Conservation (phyloP, 2,797 vertebrate genomes). For the Sebastes wilsoni region DNA sequence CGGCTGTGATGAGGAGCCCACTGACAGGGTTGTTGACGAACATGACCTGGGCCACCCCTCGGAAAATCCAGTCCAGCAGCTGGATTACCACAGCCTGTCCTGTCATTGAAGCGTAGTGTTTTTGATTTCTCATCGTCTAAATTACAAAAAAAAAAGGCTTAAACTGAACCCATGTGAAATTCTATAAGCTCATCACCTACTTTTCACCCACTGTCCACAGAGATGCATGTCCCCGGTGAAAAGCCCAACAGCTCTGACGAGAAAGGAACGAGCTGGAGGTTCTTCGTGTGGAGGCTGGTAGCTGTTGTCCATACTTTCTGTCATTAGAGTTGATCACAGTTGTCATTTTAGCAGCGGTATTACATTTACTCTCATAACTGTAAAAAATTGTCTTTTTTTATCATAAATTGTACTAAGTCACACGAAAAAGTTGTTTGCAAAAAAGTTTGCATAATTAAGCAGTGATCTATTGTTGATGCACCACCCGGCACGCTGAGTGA, state of each 20-base stretch:
- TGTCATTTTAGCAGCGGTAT: background rate
- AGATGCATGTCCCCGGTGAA: slow-evolving; percentile 87
- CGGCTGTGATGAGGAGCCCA: slow-evolving; percentile 83
- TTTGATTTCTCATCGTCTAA: background rate
- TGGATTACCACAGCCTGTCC: slow-evolving; percentile 84
- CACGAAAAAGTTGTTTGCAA: no score
- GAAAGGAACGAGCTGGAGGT: slow-evolving; percentile 18
- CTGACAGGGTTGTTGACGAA: slow-evolving; percentile 91
- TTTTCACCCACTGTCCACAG: slow-evolving; percentile 85
- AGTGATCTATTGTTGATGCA: no score
- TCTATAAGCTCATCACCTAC: slow-evolving; percentile 62
- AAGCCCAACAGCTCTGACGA: slow-evolving; percentile 67
- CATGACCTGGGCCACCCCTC: slow-evolving; percentile 89
- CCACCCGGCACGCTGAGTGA: no score
- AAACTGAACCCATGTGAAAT: background rate
- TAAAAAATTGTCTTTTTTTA: no score
- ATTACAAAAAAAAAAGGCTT: background rate
- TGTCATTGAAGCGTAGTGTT: slow-evolving; percentile 39
- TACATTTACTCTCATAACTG: background rate
- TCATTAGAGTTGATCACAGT: background rate
- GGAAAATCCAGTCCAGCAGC: slow-evolving; percentile 86
- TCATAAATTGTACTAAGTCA: no score
- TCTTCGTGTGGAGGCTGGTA: slow-evolving; percentile 1
- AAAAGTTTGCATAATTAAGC: no score
- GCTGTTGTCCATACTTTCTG: slow-evolving; percentile 8